Base-by-base conservation (phyloP, 2,888 invertebrate genomes). In the Anticlea derivata region DNA sequence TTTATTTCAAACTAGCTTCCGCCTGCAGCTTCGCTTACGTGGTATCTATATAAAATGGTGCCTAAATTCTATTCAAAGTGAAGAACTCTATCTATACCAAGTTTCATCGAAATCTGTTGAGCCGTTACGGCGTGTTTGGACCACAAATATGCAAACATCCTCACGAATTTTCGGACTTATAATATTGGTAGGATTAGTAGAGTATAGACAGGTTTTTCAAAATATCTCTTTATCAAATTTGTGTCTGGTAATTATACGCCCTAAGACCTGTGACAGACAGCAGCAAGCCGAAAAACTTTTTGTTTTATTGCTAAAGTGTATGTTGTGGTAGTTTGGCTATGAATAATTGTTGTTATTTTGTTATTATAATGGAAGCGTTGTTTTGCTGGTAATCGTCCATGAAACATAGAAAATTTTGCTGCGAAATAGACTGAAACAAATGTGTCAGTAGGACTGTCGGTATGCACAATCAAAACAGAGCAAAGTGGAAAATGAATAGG, bases 381-480 rank as follows among this genome's bases (percentile, higher is more conserved):
- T 50, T 58, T 53, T 58, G 45, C 43, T 45, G 51, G 43, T 46
- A 45, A 45, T 41, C 46, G 40, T 31, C 35, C 51, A 41, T 51
- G 45, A 51, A 40, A 37, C 27, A 29, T 39, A 39, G 23, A 23
- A 37, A 30, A 23, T 48, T 40, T 23, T 39, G 24, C 31, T 30
- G 22, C 30, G 30, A 46, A 45, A 22, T 17, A 43, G 12, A 13
- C 23, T n/a, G n/a, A n/a, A n/a, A n/a, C n/a, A n/a, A n/a, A n/a
- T n/a, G n/a, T n/a, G n/a, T n/a, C n/a, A 20, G n/a, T 23, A 22
- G 6, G 23, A 30, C 63, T 65, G 58, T 59, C 68, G 61, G n/a
- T n/a, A n/a, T 65, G 66, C 69, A 71, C 66, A 73, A 79, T 73
- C 65, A 69, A 73, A 66, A 63, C 63, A 70, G 69, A 70, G 68